Evolutionary conservation across 1,140 invertebrate genomes (phyloP), one percentile per base, ranked within the genome.

Genomic region (Orchestia grillus): DNA sequence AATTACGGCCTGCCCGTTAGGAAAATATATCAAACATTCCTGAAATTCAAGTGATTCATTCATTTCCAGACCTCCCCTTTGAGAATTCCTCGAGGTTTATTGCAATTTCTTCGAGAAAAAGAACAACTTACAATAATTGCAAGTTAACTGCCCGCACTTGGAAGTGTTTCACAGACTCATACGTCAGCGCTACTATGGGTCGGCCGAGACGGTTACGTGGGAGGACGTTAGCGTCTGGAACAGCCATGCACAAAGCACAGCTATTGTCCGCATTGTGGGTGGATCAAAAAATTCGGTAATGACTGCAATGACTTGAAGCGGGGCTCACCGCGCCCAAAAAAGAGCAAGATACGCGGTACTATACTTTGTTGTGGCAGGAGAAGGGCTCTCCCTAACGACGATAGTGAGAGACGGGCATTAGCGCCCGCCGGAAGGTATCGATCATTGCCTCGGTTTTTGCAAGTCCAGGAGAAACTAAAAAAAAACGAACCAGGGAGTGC

Each of bases 221-320:
- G 43, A 94, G 36, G 41, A 94, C 44, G 41, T 94, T 94, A 94
- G 44, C 40, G 92, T 94, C 92, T 44, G 6, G 6, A 45, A 40
- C 92, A 94, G 44, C 92, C 92, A 94, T 94, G 92, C 45, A 94
- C 47, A 94, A 94, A 94, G 11, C 92, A 44, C 40, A 44, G 92
- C 92, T 94, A 42, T 94, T 94, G 92, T 94, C 40, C 40, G 92
- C 44, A 40, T 92, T 42, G 4, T 19, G 43, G 36, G 15, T 3
- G 36, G 62, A 8, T 77, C 36, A 15, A 77, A 77, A 77, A 77
- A 77, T 53, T 77, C 62, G 28, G 62, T 77, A 77, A 77, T 77
- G 62, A 77, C 28, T 8, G 62, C 62, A 77, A 77, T 77, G 62
- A 77, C 62, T 77, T 36, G 11, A 77, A 15, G 28, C 28, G 11